A percentile compares a stretch with the other conserved stretches of the same genome.
These are phyloP conservation scores for Cynocephalus volans DNA, from an alignment of 2,113 vertebrate species.

Conservation along the genomic window DNA sequence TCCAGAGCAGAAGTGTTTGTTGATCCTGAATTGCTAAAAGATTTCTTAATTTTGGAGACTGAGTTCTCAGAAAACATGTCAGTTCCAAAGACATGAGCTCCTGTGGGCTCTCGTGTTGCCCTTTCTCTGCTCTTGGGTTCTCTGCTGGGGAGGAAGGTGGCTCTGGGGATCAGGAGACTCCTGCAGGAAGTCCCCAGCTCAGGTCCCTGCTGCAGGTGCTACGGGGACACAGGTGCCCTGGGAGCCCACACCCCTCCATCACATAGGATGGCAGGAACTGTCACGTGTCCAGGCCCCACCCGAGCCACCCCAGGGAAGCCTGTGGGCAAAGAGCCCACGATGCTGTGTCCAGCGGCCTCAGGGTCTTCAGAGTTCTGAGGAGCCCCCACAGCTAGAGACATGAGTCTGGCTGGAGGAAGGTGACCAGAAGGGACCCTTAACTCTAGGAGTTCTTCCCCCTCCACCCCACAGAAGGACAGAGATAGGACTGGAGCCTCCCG, in stretches of 20 bases:
- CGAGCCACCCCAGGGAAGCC: background rate
- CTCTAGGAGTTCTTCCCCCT: background rate
- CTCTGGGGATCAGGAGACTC: background rate
- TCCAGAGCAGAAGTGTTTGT: background rate
- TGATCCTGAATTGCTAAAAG: background rate
- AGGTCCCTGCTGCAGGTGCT: background rate
- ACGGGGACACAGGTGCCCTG: fast-evolving
- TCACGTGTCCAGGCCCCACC: too few species aligned
- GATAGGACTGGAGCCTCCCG: background rate
- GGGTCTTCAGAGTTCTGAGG: background rate
- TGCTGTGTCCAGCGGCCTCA: background rate
- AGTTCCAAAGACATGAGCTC: background rate
- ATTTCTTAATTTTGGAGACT: background rate
- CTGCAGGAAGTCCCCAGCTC: background rate
- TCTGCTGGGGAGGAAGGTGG: background rate
- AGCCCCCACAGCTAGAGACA: background rate
- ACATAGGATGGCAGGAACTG: background rate
- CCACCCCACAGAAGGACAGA: background rate
- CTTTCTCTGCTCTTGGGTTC: background rate
- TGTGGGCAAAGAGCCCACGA: fast-evolving
- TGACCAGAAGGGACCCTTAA: too few species aligned
- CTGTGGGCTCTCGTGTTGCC: background rate
- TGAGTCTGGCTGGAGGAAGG: background rate
- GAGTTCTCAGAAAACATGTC: background rate
- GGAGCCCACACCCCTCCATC: background rate